A percentile compares a stretch with the other conserved stretches of the same genome.
These are phyloP conservation scores for Microcebus ravelobensis DNA, from an alignment of 2,113 vertebrate species.

Conservation along the genomic window DNA sequence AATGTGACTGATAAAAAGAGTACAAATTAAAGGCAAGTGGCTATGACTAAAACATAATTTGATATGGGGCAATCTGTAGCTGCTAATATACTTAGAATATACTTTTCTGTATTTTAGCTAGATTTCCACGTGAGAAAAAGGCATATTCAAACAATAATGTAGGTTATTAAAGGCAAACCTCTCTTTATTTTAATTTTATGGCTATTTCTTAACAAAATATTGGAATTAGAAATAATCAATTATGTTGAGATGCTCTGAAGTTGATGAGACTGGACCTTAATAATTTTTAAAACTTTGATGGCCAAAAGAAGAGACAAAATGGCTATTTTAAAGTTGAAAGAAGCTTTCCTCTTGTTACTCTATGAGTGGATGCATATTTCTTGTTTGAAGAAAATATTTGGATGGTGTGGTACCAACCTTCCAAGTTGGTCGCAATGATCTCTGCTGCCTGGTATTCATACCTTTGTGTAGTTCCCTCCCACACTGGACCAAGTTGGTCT, in stretches of 20 bases:
- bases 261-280: background rate
- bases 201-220: background rate
- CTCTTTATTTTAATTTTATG: background rate
- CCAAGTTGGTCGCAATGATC: background rate
- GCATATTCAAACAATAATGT: background rate
- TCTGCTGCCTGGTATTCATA: background rate
- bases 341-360: background rate
- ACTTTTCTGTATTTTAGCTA: background rate
- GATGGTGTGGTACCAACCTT: background rate
- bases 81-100: background rate
- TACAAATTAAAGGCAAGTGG: slow-evolving; percentile 19
- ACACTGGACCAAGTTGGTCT: background rate
- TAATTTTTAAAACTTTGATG: background rate
- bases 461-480: background rate
- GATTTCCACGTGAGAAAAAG: background rate
- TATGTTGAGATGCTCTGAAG: background rate
- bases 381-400: background rate
- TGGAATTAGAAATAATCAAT: background rate
- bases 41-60: slow-evolving; percentile 15
- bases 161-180: background rate
- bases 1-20: slow-evolving; percentile 15
- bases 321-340: background rate
- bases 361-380: background rate
- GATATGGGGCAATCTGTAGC: background rate
- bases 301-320: background rate